These are phyloP conservation scores for Crepidodera aurea DNA, from an alignment of 2,888 invertebrate genomes.

Conservation along the genomic window DNA sequence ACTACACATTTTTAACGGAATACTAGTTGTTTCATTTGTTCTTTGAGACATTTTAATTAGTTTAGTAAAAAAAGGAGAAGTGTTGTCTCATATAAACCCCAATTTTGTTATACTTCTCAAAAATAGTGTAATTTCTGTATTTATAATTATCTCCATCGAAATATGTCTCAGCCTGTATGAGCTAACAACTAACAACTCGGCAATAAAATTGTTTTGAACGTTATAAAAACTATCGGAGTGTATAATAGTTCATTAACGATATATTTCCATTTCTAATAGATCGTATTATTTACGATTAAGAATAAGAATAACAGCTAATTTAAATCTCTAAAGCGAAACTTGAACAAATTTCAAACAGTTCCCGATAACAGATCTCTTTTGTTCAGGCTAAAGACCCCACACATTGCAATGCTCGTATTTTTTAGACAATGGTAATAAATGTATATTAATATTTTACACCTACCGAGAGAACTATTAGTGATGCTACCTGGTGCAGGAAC, in stretches of 20 bases:
- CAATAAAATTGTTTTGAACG: slow-evolving; percentile 4
- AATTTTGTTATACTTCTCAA: no score
- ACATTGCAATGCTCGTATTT: slow-evolving; percentile 33
- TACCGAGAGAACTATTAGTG: slow-evolving; percentile 38
- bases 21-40: no score
- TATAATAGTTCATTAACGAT: slow-evolving; percentile 12
- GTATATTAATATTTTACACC: slow-evolving; percentile 43
- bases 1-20: no score
- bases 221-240: slow-evolving; percentile 4
- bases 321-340: slow-evolving; percentile 1
- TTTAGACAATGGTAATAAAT: slow-evolving; percentile 35
- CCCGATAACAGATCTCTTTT: slow-evolving; percentile 25
- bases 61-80: no score
- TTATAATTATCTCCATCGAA: no score
- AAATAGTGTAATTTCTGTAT: no score
- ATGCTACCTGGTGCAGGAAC: slow-evolving; percentile 27
- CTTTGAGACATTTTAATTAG: no score
- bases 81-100: no score
- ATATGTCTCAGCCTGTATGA: no score
- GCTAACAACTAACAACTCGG: not conserved
- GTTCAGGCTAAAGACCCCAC: slow-evolving; percentile 38
- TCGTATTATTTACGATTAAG: slow-evolving; percentile 18
- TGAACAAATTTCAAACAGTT: slow-evolving; percentile 19
- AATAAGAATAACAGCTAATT: slow-evolving; percentile 19
- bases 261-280: slow-evolving; percentile 14